Evolutionary conservation across 2,797 vertebrate species (phyloP).

Genomic region (Sternotherus odoratus): DNA sequence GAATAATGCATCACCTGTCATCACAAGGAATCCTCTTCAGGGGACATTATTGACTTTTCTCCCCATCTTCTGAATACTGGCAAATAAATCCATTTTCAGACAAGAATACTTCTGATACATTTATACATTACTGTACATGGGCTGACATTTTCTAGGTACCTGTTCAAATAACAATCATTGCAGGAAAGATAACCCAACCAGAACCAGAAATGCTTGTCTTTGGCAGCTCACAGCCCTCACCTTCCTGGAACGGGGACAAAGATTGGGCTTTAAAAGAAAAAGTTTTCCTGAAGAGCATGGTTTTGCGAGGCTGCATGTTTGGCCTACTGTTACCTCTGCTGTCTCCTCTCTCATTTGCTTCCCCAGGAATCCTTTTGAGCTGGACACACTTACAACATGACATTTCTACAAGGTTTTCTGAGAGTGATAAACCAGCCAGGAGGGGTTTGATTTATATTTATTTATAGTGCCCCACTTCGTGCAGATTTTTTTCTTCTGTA

Average conservation of each 20-base stretch:
- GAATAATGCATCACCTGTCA: neutral
- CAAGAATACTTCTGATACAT: neutral
- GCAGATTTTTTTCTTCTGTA: accelerated
- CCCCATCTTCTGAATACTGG: neutral
- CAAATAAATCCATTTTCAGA: conserved; percentile 5
- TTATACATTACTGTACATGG: neutral
- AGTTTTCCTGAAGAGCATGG: neutral
- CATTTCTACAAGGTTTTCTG: neutral
- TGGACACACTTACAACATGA: accelerated
- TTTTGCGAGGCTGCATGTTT: neutral
- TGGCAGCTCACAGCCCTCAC: neutral
- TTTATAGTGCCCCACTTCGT: neutral
- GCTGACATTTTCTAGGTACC: neutral
- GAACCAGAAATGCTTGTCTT: neutral
- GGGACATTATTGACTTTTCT: neutral
- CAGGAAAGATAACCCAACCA: neutral
- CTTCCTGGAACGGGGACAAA: neutral
- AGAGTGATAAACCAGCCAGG: neutral
- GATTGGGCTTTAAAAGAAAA: neutral
- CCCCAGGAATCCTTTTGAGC: neutral
- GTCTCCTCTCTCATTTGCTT: neutral
- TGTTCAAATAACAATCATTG: neutral
- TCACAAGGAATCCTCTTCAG: accelerated
- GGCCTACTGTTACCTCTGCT: neutral
- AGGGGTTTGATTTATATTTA: neutral